Evolutionary conservation across 2,888 invertebrate species (phyloP).

Genomic region (Autographa pulchrina): DNA sequence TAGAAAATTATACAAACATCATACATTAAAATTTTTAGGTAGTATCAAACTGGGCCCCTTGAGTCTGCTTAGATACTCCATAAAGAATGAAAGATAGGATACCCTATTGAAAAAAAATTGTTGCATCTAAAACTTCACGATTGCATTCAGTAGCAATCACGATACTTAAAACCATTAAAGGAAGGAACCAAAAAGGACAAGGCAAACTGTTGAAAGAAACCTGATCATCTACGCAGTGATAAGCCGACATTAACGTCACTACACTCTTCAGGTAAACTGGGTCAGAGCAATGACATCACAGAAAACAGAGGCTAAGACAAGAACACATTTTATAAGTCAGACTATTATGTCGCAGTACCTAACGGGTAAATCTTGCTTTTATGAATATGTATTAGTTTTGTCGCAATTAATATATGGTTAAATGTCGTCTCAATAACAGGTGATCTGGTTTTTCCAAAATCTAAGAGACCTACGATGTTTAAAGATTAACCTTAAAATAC

Average conservation of each 20-base stretch:
- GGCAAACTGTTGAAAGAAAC: conserved; percentile 52
- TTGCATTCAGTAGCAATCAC: too few relatives aligned
- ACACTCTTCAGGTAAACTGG: conserved; percentile 63
- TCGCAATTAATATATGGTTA: background rate
- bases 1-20: too few relatives aligned
- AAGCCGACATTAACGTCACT: conserved; percentile 59
- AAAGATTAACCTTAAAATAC: too few relatives aligned
- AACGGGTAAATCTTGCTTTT: conserved; percentile 11
- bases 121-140: too few relatives aligned
- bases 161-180: too few relatives aligned
- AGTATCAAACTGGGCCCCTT: too few relatives aligned
- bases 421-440: background rate
- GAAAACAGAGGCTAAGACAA: conserved; percentile 12
- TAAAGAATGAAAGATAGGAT: too few relatives aligned
- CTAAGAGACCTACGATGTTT: background rate
- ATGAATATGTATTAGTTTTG: conserved; percentile 10
- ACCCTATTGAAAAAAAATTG: too few relatives aligned
- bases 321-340: conserved; percentile 32
- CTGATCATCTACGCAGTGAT: conserved; percentile 60
- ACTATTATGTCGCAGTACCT: conserved; percentile 11
- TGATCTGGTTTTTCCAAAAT: background rate
- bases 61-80: too few relatives aligned
- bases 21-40: too few relatives aligned
- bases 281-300: conserved; percentile 68
- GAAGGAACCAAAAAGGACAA: background rate